Evolutionary conservation across 2,113 vertebrate genomes (phyloP), one percentile per base, ranked within the genome.

Genomic region (Herpetotheres cachinnans): DNA sequence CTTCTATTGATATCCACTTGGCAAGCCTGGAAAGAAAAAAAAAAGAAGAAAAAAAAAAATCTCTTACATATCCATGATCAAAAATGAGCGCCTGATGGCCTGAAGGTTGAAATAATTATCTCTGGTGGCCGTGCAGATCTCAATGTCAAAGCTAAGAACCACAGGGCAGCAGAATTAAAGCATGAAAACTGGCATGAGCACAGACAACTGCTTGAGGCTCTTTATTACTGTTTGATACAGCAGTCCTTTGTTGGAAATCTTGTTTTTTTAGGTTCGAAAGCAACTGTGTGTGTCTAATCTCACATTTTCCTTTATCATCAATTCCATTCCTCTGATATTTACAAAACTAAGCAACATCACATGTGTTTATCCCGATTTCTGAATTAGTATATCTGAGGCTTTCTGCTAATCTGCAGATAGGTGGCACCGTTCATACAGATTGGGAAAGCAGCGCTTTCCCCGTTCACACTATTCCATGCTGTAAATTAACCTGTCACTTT

Each of bases 341-440:
- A 98, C 98, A 97, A 98, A 99, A 98, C 98, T 97, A 98, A 98
- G 98, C 97, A 97, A 96, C 97, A 97, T 98, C 97, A 97, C 98
- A 96, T 97, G 97, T 98, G 98, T 98, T 98, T 98, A 97, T 97
- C 93, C 95, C 2, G 77, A 91, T 98, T 98, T 96, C 91, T 95
- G 98, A 97, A 95, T 97, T 96, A 96, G 95, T 92, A 34, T 74
- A 32, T 96, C 82, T 67, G 82, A 95, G 98, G 98, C 97, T 98
- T 98, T 99, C 97, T 98, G 97, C 93, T 93, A 94, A 98, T 98
- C 97, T 96, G 98, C 98, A 99, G 99, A 99, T 99, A 99, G 99
- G 99, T 99, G 99, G 99, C 99, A 99, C 98, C 99, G 98, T 99
- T 99, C 98, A 98, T 98, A 99, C 99, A 98, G 98, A 98, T 97